A percentile compares a stretch with the other conserved stretches of the same genome.
Evolutionary conservation across 2,797 vertebrate species (phyloP).

Genomic region (Taeniopygia guttata): DNA sequence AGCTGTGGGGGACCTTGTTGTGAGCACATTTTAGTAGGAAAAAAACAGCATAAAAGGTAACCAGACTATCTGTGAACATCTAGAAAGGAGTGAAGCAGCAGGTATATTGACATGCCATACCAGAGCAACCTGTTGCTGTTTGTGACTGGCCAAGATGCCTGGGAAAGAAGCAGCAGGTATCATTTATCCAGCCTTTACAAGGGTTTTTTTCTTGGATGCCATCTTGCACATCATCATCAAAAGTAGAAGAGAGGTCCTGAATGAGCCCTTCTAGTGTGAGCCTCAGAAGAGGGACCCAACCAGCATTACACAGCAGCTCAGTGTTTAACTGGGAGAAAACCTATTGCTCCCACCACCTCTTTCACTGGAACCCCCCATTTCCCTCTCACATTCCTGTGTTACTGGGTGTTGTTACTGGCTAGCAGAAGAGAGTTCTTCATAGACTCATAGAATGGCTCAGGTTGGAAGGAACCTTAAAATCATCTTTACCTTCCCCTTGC

Average conservation of each 20-base stretch:
- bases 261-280: neutral
- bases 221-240: neutral
- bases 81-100: neutral
- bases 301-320: neutral
- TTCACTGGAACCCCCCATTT: neutral
- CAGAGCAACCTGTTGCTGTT: neutral
- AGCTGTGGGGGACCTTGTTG: neutral
- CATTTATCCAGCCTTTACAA: neutral
- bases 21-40: neutral
- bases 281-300: neutral
- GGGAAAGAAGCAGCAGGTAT: neutral
- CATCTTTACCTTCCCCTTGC: neutral
- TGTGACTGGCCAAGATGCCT: neutral
- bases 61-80: neutral
- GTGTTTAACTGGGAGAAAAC: neutral
- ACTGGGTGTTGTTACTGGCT: neutral
- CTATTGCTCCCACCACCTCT: neutral
- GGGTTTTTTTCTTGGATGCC: neutral
- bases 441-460: neutral
- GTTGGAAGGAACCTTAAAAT: neutral
- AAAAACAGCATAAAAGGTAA: neutral
- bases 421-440: neutral
- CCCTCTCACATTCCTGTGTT: neutral
- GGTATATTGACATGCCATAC: neutral
- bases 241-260: neutral